phyloP scores from a whole-genome alignment of 2,888 invertebrate genomes.

The Pogonocherus hispidulus region DNA sequence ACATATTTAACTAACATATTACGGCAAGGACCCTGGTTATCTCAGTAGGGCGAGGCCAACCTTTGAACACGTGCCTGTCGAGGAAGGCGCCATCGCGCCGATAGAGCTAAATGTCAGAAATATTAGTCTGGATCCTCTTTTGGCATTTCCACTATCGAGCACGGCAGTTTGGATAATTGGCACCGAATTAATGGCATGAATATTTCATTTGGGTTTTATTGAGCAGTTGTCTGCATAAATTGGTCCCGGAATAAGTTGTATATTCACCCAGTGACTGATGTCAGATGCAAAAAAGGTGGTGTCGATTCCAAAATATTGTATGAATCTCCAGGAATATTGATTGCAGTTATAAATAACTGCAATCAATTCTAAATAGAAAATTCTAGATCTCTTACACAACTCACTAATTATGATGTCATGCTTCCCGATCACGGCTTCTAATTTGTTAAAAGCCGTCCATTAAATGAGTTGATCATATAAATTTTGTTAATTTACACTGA shows the following conservation, averaged over 20 bases:
- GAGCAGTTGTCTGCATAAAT: background rate
- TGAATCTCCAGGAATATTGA: no score
- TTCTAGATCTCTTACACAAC: no score
- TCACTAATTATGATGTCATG: no score
- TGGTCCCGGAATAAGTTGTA: background rate
- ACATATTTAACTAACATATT: no score
- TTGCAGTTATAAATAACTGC: no score
- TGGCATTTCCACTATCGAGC: background rate
- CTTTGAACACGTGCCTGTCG: background rate
- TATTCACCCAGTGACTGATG: background rate
- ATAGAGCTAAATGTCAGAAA: slow-evolving; percentile 1
- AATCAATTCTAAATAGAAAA: no score
- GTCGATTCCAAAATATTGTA: no score
- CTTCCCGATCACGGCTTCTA: no score
- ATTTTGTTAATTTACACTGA: no score
- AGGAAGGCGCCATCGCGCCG: background rate
- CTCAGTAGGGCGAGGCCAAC: background rate
- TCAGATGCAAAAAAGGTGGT: no score
- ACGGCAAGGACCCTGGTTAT: background rate
- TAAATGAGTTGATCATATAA: no score
- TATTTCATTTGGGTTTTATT: background rate
- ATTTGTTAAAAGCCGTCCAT: no score
- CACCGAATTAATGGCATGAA: background rate
- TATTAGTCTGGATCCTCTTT: slow-evolving; percentile 9
- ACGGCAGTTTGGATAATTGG: background rate